Evolutionary conservation across 2,888 invertebrate genomes (phyloP), one percentile per base, ranked within the genome.

Genomic region (Agrotis exclamationis): DNA sequence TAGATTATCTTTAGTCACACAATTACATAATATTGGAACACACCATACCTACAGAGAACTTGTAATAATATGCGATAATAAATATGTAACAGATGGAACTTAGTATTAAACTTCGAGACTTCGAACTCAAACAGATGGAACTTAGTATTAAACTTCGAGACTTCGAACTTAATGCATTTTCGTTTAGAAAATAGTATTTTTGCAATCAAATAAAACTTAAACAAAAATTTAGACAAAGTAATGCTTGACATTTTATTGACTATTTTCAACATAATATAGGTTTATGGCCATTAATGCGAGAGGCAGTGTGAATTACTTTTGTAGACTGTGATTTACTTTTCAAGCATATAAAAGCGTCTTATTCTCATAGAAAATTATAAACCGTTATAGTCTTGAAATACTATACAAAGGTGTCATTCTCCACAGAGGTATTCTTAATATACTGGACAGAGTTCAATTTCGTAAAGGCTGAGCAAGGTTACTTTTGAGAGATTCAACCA

Each of bases 361-460:
- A 39, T 48, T 44, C 28, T 13, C n/a, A 33, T 33, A 33, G 39
- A 39, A 39, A 39, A 39, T 39, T 39, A 2, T 39, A 11, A 39
- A 39, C 9, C 39, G 39, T 39, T 39, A 11, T 39, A 39, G 11
- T 39, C 39, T 39, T 39, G 39, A 39, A 39, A 39, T 9, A 39
- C 1, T 9, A 9, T 33, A 3, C 7, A 39, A 33, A 39, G 1
- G 39, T 22, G n/a, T 9, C 22, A 47, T 47, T 24, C 16, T 28
- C 24, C 20, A 14, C 11, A 56, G 7, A n/a, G n/a, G 0, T 24
- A 6, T 9, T 9, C 16, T 45, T 62, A 62, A 60, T 14, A 9
- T 59, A 74, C 13, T 72, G 74, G 56, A 74, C 56, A 75, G 53
- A 75, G 22, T 54, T 48, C 0, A 56, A 18, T 75, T 54, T 59